A percentile compares a stretch with the other conserved stretches of the same genome.
These are phyloP conservation scores for Meteorus colon DNA, from an alignment of 2,888 invertebrate genomes.

Conservation along the genomic window DNA sequence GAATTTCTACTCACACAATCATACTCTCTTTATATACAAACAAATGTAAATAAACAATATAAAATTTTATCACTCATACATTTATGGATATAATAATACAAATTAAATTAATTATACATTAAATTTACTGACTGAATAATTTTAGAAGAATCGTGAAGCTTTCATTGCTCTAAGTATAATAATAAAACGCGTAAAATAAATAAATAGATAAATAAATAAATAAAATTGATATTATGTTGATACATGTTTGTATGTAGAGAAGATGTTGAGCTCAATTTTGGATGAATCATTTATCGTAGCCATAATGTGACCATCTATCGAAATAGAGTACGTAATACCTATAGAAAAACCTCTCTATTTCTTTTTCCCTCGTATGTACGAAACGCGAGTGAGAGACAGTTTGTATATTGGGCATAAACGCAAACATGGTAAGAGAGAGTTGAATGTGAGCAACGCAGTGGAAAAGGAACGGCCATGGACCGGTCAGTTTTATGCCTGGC, in stretches of 20 bases:
- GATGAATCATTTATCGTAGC: conserved; percentile 73
- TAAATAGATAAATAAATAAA: too few relatives aligned
- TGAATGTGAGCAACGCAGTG: conserved; percentile 17
- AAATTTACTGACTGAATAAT: not conserved
- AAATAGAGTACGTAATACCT: not conserved
- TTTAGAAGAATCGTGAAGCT: not conserved
- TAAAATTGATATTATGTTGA: not conserved
- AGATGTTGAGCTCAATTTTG: conserved; percentile 58
- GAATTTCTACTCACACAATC: conserved; percentile 27
- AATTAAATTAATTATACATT: not conserved
- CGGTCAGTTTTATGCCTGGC: conserved; percentile 73
- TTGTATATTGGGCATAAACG: conserved; percentile 37
- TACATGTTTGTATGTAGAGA: not conserved
- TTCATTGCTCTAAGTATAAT: not conserved
- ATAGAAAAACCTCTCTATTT: not conserved
- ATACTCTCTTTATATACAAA: not conserved
- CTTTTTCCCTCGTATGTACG: not conserved
- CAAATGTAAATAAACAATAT: not conserved
- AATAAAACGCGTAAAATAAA: not conserved
- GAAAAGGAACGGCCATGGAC: conserved; percentile 42
- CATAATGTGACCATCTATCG: conserved; percentile 62
- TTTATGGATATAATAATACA: not conserved
- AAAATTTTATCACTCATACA: not conserved
- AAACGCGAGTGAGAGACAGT: conserved; percentile 16
- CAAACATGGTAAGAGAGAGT: conserved; percentile 7